These are phyloP conservation scores for Polyommatus iphigenia DNA, from an alignment of 2,888 invertebrate genomes.

Conservation along the genomic window DNA sequence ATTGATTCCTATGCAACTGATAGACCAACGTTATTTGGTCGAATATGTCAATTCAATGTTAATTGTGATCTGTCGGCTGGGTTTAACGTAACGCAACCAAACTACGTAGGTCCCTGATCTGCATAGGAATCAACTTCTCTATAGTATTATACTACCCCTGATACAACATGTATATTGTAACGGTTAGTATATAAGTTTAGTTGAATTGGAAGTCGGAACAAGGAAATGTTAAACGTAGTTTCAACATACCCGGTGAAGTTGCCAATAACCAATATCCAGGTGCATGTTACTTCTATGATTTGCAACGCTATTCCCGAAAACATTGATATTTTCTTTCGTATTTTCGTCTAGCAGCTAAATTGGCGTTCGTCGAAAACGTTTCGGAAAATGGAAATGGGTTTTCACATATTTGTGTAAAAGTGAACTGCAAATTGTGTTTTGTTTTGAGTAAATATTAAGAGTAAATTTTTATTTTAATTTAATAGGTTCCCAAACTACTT, in stretches of 20 bases:
- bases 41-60: no score
- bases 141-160: no score
- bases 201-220: constrained; percentile 5
- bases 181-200: neutral
- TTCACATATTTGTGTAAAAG: neutral
- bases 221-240: neutral
- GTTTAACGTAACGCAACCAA: no score
- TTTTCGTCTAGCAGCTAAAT: neutral
- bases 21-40: no score
- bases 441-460: neutral
- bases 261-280: constrained; percentile 17
- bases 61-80: no score
- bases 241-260: neutral
- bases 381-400: neutral
- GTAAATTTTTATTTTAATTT: no score
- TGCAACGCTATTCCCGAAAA: constrained; percentile 5
- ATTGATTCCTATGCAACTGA: no score
- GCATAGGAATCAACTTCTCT: no score
- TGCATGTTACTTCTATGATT: constrained; percentile 31
- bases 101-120: no score
- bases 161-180: neutral
- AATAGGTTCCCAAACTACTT: no score
- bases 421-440: neutral
- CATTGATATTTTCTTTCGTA: constrained; percentile 9
- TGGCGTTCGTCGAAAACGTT: constrained; percentile 6